Conservation (phyloP, 2,113 vertebrate species). For the Phrynosoma platyrhinos region DNA sequence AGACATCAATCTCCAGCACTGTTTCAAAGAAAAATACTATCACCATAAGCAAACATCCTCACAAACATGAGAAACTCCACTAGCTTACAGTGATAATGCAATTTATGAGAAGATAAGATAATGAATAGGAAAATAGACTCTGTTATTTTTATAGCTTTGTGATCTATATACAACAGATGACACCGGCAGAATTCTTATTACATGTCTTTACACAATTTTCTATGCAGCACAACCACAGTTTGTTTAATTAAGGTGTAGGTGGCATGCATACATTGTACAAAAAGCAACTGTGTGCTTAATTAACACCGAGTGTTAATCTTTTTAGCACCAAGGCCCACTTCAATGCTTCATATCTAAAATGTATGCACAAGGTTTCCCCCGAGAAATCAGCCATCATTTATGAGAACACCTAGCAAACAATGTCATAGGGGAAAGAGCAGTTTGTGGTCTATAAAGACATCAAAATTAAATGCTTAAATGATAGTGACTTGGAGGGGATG, state of each 20-base stretch:
- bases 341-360: conserved; percentile 42
- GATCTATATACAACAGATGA: conserved; percentile 11
- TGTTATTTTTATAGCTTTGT: neutral
- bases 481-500: conserved; percentile 31
- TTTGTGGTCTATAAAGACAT: neutral
- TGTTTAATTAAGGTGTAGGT: conserved; percentile 24
- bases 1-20: neutral
- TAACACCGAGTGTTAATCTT: conserved; percentile 53
- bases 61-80: conserved; percentile 7
- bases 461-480: neutral
- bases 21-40: conserved; percentile 22
- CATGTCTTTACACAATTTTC: neutral
- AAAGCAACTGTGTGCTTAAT: conserved; percentile 22
- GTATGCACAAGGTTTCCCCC: conserved; percentile 45
- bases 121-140: conserved; percentile 1
- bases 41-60: conserved; percentile 13
- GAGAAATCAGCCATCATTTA: conserved; percentile 68
- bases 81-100: neutral
- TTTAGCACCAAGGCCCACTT: conserved; percentile 29
- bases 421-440: conserved; percentile 64
- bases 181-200: neutral
- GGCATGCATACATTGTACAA: neutral
- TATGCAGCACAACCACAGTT: neutral
- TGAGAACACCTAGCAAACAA: conserved; percentile 48
- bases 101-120: neutral